Base-by-base conservation (phyloP, 2,113 vertebrate genomes). In the Drymodes brunneopygia region DNA sequence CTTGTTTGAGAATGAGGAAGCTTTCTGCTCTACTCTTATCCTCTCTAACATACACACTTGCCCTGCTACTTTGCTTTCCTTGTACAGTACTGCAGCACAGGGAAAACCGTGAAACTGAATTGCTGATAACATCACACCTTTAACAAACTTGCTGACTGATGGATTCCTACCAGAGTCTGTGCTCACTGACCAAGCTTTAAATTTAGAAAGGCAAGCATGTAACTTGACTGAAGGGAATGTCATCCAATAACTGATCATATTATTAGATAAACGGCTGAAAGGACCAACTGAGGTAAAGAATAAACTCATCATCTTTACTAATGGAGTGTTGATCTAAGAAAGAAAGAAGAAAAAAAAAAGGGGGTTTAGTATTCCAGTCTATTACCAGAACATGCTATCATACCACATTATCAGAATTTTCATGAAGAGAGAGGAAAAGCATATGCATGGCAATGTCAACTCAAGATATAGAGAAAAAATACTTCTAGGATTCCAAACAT, bases 231-330 rank as follows among this genome's bases (percentile, higher is more conserved):
- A 94, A 93, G n/a, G 38, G 72, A 97, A 91, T 58, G 40, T 72
- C 83, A 93, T 89, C 78, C 75, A 94, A 72, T 64, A 94, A 86
- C 33, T 56, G 88, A 81, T 89, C 29, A 74, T 73, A 72, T 62
- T 88, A 50, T 89, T 81, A 92, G 48, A 81, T 79, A 94, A 95
- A 78, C 29, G 57, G 48, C 75, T 92, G 53, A 88, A 85, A 94
- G 67, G 20, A 85, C 44, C 45, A 81, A 28, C 25, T 57, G 28
- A 67, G 69, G 24, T 85, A 69, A 96, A 88, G 60, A 92, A 81
- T 51, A 88, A 93, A 66, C 14, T 86, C 72, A 81, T 36, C 50
- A 50, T 85, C 61, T 91, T 82, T 82, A 58, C 44, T 94, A 91
- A 88, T 67, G 44, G 50, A 81, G 23, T 58, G 36, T 53, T 15